Conservation (phyloP, 2,113 vertebrate genomes). For the Podocnemis expansa region DNA sequence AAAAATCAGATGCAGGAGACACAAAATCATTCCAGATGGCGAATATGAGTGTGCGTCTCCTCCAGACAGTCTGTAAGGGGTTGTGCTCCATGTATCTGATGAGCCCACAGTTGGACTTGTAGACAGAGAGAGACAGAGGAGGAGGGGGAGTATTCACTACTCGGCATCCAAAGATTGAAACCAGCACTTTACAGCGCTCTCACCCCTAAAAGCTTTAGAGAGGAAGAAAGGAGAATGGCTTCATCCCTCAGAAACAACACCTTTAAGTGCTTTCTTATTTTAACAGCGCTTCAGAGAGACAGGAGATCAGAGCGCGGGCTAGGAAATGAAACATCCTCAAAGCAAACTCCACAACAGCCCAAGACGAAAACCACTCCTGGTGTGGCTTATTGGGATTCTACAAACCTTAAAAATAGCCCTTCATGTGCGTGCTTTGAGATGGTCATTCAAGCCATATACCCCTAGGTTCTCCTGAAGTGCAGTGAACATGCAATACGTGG, state of each 20-base stretch:
- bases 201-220: slow-evolving; percentile 63
- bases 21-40: neutral
- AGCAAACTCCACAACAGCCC: neutral
- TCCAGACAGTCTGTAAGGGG: accelerated
- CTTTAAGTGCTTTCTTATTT: slow-evolving; percentile 58
- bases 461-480: slow-evolving; percentile 65
- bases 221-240: slow-evolving; percentile 47
- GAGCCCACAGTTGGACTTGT: neutral
- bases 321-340: accelerated
- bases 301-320: neutral
- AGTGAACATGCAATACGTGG: slow-evolving; percentile 35
- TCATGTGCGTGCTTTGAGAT: slow-evolving; percentile 19
- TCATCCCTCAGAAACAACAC: slow-evolving; percentile 7
- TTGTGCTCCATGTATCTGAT: accelerated
- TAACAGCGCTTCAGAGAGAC: slow-evolving; percentile 30
- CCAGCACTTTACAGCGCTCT: slow-evolving; percentile 56
- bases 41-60: accelerated
- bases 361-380: neutral
- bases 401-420: slow-evolving; percentile 58
- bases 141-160: neutral
- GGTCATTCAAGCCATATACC: slow-evolving; percentile 59
- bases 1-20: neutral
- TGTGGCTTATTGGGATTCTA: neutral
- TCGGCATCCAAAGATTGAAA: slow-evolving; percentile 15
- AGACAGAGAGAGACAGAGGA: neutral